Base-by-base conservation (phyloP, 2,888 invertebrate species). In the Keiferia lycopersicella region DNA sequence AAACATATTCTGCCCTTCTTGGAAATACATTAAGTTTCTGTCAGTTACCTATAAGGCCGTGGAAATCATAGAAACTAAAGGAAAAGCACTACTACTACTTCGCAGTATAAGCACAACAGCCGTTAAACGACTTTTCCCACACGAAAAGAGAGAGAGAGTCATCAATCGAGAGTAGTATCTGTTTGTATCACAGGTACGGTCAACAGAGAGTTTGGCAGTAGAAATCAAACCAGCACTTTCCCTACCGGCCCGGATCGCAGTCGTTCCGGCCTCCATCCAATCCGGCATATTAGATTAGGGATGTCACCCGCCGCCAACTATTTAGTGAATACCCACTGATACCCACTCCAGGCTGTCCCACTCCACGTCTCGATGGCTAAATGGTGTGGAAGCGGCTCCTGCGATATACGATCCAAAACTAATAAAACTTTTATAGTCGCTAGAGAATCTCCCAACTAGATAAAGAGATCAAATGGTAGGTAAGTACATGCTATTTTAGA, bases 241-340 rank as follows among this genome's bases (percentile, higher is more conserved):
- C 26, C 30, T 3, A 22, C n/a, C 56, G 76, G 84, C 26, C n/a
- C 56, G 76, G 84, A 82, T 83, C 81, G 82, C 81, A 81, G 77
- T 73, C 73, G 69, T 75, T 69, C 71, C 72, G 71, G 68, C 75
- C 74, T 78, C 79, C 79, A 82, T 79, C 79, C 79, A 79, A 82
- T 79, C 78, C 74, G 76, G 82, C 79, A 83, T 84, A 85, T 87
- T 86, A 84, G 84, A 87, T 86, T 84, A 86, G 79, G 82, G 78
- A 83, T 79, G 81, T 84, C 79, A 78, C 74, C 77, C 74, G 72
- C 71, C 76, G 77, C 78, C 71, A 80, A 82, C 81, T 86, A 83
- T 84, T 84, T 83, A 84, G 77, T 73, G 77, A 71, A 51, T 34
- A 34, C 34, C 34, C 34, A 34, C 7, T 34, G 34, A 34, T 34